Base-by-base conservation (phyloP, 2,797 vertebrate genomes). In the Eulemur coronatus region DNA sequence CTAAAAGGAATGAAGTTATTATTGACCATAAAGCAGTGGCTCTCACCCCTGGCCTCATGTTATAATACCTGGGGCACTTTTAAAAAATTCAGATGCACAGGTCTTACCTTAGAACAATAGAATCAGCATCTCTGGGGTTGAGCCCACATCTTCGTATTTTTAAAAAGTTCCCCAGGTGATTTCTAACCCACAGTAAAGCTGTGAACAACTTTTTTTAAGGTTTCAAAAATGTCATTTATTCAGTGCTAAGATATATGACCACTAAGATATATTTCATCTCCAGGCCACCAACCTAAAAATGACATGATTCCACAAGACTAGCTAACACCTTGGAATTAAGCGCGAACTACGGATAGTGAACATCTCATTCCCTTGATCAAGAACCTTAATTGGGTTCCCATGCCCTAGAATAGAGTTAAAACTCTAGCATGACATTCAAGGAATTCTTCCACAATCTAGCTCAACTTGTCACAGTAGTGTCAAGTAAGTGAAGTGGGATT, bases 241-340 rank as follows among this genome's bases (percentile, higher is more conserved):
- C 65, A 91, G 33, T 79, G 41, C 48, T 92, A 84, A 93, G 50
- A 82, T 28, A 65, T 55, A 35, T 7, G 78, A 96, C 5, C 55
- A 35, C 80, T 4, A 1, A 59, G 86, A 91, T 52, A 94, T 11
- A 4, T 2, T 11, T 22, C 33, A 48, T 86, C 52, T 91, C 35
- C 46, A 97, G 5, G 55, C 59, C 43, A 70, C 70, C 65, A 85
- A 20, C 28, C 84, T 84, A 26, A 85, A 88, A 94, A 80, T 6
- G 63, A 84, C 35, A 57, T 0, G 91, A 84, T 41, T 50, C 35
- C 46, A 92, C 80, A 72, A 13, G 81, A 84, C 70, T 80, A 96
- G 79, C 55, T 9, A 52, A 94, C 41, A 96, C 70, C 48, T 78
- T 57, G 91, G 86, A 91, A 97, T 95, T 46, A 89, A 93, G 52